A percentile compares a stretch with the other conserved stretches of the same genome.
phyloP scores from a whole-genome alignment of 2,888 invertebrate genomes.

The Teleiodes luculella region DNA sequence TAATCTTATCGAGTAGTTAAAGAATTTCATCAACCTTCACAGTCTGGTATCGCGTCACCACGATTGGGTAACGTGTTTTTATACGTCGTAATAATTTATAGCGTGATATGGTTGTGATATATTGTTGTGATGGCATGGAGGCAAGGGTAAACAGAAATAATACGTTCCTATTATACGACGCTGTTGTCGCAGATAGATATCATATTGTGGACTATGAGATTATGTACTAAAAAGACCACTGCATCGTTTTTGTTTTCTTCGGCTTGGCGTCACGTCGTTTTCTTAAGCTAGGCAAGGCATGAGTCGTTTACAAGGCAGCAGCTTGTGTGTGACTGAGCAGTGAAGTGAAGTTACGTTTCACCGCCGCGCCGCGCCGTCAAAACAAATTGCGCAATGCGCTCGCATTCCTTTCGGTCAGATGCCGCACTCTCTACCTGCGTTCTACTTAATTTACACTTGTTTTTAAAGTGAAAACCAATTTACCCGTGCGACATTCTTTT shows the following conservation, averaged over 20 bases:
- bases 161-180: neutral
- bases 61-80: neutral
- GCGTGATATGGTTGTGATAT: neutral
- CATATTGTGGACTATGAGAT: neutral
- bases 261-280: no score
- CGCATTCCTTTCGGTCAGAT: conserved; percentile 50
- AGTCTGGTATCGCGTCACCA: neutral
- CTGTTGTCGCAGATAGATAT: neutral
- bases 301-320: conserved; percentile 7
- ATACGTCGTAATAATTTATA: conserved; percentile 2
- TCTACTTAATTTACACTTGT: conserved; percentile 32
- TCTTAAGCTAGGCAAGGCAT: no score
- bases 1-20: neutral
- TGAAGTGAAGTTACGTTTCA: conserved; percentile 42
- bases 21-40: neutral
- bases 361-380: conserved; percentile 54
- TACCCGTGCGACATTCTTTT: neutral
- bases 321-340: conserved; percentile 37
- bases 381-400: conserved; percentile 64
- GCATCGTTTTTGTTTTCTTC: no score
- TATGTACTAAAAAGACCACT: neutral
- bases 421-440: conserved; percentile 35
- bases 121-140: neutral
- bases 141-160: neutral
- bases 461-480: neutral